phyloP scores from a whole-genome alignment of 2,888 invertebrate species.

The Ashinkailepas kermadecensis region DNA sequence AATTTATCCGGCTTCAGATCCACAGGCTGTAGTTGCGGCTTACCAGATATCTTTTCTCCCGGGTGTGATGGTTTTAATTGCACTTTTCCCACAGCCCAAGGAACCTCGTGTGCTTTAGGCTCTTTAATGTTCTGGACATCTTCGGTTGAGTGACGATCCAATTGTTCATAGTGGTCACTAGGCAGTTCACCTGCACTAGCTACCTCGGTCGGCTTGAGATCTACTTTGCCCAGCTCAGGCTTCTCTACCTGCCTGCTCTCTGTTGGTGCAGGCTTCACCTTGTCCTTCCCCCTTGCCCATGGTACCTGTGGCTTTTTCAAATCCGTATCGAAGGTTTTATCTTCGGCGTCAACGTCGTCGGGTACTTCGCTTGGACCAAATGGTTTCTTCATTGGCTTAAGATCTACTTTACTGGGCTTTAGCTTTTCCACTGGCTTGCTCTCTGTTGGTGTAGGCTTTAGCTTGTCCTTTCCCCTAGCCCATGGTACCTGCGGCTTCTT shows the following conservation, averaged over 20 bases:
- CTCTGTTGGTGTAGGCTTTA: background rate
- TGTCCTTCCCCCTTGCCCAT: background rate
- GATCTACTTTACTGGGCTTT: background rate
- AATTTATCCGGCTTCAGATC: slow-evolving; percentile 6
- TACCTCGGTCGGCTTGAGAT: slow-evolving; percentile 16
- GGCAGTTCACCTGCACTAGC: background rate
- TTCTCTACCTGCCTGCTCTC: background rate
- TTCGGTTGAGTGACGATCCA: background rate
- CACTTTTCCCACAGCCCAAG: background rate
- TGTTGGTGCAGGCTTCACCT: slow-evolving; percentile 8
- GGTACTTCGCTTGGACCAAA: background rate
- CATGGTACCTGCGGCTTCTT: background rate
- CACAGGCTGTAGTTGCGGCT: slow-evolving; percentile 13
- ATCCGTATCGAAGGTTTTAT: background rate
- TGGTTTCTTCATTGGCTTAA: slow-evolving; percentile 16
- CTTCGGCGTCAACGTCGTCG: background rate
- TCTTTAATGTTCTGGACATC: background rate
- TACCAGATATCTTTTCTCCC: slow-evolving; percentile 23
- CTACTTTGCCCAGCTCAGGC: slow-evolving; percentile 17
- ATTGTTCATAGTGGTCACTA: background rate
- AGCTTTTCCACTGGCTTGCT: background rate
- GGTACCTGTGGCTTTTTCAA: background rate
- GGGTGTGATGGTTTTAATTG: background rate
- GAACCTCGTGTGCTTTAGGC: background rate
- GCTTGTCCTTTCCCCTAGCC: background rate